Conservation (phyloP, 2,888 invertebrate species). For the Microctonus aethiopoides region DNA sequence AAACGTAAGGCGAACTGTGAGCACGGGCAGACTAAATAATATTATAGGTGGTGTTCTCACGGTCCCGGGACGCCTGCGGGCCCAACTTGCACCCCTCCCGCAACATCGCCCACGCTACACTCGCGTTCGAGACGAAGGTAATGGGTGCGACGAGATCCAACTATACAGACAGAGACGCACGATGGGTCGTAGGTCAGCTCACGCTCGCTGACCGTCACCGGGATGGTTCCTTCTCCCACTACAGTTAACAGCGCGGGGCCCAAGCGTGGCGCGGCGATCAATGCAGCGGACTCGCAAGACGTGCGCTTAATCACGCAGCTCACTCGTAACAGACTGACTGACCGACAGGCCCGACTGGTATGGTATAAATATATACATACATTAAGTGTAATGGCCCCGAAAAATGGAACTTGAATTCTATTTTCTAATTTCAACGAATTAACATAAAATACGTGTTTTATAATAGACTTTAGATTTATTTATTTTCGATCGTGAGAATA, state of each 20-base stretch:
- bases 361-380: not conserved
- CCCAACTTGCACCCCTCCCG: constrained; percentile 59
- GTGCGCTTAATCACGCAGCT: constrained; percentile 50
- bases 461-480: not conserved
- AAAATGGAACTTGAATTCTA: constrained; percentile 1
- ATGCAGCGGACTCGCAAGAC: constrained; percentile 41
- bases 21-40: constrained; percentile 66
- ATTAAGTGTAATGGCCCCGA: not conserved
- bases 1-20: constrained; percentile 42
- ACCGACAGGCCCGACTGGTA: constrained; percentile 36
- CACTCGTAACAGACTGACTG: constrained; percentile 42
- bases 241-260: constrained; percentile 3
- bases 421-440: constrained; percentile 30
- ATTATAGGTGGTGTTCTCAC: constrained; percentile 68
- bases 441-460: not conserved
- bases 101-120: constrained; percentile 61
- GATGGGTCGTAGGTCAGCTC: constrained; percentile 64
- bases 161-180: constrained; percentile 46
- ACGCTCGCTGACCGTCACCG: constrained; percentile 67
- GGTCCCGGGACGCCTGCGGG: constrained; percentile 67
- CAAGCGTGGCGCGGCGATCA: not conserved
- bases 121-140: constrained; percentile 40
- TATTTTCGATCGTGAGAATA: constrained; percentile 14
- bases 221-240: constrained; percentile 58
- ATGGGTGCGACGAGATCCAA: constrained; percentile 46